Conservation (phyloP, 2,888 invertebrate species). For the Antheraea yamamai region DNA sequence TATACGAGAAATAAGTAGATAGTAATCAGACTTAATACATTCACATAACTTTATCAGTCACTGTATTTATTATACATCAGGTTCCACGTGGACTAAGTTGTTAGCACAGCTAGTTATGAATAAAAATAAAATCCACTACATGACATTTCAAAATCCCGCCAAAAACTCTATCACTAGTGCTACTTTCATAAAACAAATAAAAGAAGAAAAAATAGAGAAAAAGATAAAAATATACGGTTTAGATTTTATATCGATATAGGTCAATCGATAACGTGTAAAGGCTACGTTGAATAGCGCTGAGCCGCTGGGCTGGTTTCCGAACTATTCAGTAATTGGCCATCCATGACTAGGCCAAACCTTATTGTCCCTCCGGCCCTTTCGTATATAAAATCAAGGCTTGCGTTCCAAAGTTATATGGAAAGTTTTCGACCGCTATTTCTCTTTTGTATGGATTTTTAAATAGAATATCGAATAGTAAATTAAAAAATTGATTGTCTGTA, state of each 20-base stretch:
- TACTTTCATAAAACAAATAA: neutral
- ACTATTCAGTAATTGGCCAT: slow-evolving; percentile 24
- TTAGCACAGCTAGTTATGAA: too few relatives aligned
- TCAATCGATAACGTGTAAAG: neutral
- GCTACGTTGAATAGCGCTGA: neutral
- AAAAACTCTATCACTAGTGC: neutral
- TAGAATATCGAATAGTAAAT: neutral
- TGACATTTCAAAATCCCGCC: too few relatives aligned
- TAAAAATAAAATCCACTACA: too few relatives aligned
- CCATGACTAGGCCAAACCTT: slow-evolving; percentile 21
- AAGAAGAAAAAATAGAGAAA: too few relatives aligned
- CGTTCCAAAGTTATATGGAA: neutral
- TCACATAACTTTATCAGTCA: too few relatives aligned
- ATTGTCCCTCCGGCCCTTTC: slow-evolving; percentile 15
- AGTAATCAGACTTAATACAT: too few relatives aligned
- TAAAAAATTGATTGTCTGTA: neutral
- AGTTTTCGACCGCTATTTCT: neutral
- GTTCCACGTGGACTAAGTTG: too few relatives aligned
- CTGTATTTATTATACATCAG: too few relatives aligned
- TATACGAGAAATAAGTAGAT: too few relatives aligned
- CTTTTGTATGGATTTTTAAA: neutral
- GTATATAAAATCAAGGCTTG: neutral
- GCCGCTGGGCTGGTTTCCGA: neutral
- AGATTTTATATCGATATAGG: neutral
- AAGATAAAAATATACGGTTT: too few relatives aligned